phyloP scores from a whole-genome alignment of 1,140 invertebrate species.

The Platorchestia sp. region DNA sequence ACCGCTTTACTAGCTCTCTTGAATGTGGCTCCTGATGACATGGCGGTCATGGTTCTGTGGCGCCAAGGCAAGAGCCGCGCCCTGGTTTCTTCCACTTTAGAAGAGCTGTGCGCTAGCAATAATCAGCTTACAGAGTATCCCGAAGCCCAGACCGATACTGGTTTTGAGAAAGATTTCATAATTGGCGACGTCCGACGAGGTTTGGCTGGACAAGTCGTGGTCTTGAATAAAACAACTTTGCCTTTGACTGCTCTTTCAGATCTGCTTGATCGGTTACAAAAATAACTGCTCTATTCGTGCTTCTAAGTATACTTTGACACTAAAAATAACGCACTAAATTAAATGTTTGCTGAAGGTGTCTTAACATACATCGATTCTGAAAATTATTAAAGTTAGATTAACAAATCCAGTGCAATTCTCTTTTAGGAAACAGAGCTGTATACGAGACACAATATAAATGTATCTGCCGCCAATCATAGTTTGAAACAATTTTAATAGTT shows the following conservation, averaged over 20 bases:
- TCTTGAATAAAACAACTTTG: slow-evolving; percentile 62
- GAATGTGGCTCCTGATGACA: neutral
- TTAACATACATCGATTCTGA: neutral
- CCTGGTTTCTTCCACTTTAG: neutral
- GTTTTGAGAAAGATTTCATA: slow-evolving; percentile 58
- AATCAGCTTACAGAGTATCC: slow-evolving; percentile 62
- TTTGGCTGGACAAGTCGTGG: slow-evolving; percentile 64
- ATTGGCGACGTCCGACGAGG: slow-evolving; percentile 63
- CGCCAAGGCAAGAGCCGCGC: slow-evolving; percentile 31
- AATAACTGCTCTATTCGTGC: slow-evolving; percentile 18
- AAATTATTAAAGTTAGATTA: neutral
- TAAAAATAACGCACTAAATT: neutral
- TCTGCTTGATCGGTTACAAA: slow-evolving; percentile 63
- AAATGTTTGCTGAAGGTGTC: neutral
- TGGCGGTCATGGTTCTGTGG: slow-evolving; percentile 25
- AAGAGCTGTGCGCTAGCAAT: slow-evolving; percentile 61
- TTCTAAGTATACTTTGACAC: neutral
- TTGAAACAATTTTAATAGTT: too few relatives aligned
- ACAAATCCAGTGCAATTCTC: neutral
- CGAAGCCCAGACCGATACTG: slow-evolving; percentile 25
- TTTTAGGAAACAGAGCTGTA: too few relatives aligned
- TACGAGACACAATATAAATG: too few relatives aligned
- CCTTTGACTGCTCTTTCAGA: slow-evolving; percentile 60
- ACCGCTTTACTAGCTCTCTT: neutral
- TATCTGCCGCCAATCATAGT: too few relatives aligned